A percentile compares a stretch with the other conserved stretches of the same genome.
Conservation (phyloP, 2,797 vertebrate genomes). For the Danio albolineatus region DNA sequence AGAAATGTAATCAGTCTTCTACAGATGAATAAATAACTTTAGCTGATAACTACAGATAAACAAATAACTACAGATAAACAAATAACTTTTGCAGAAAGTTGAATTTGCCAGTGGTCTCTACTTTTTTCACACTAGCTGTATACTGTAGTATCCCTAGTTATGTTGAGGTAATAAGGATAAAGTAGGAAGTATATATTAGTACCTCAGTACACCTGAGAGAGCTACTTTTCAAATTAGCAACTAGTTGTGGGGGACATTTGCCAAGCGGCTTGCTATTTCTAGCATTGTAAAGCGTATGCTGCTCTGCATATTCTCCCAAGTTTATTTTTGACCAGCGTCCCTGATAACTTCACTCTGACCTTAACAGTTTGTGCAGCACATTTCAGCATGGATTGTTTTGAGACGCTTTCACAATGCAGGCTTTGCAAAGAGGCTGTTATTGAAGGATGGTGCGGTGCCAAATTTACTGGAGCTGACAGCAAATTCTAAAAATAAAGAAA, state of each 20-base stretch:
- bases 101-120: too few relatives aligned
- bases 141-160: neutral
- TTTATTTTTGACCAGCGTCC: neutral
- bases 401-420: neutral
- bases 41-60: too few relatives aligned
- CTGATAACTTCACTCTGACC: neutral
- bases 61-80: too few relatives aligned
- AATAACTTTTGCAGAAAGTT: too few relatives aligned
- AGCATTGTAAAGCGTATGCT: neutral
- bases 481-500: neutral
- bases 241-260: neutral
- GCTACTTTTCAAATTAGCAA: neutral
- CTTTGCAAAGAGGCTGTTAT: neutral
- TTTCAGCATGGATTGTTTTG: slow-evolving; percentile 12
- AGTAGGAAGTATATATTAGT: neutral
- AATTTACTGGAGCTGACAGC: neutral
- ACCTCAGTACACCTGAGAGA: too few relatives aligned
- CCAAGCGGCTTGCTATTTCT: neutral
- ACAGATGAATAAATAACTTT: too few relatives aligned
- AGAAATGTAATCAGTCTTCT: too few relatives aligned
- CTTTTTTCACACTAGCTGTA: too few relatives aligned
- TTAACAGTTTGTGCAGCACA: neutral
- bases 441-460: neutral
- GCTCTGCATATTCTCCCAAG: neutral
- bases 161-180: neutral